phyloP scores from a whole-genome alignment of 2,888 invertebrate genomes.

The Thysanoteuthis rhombus region DNA sequence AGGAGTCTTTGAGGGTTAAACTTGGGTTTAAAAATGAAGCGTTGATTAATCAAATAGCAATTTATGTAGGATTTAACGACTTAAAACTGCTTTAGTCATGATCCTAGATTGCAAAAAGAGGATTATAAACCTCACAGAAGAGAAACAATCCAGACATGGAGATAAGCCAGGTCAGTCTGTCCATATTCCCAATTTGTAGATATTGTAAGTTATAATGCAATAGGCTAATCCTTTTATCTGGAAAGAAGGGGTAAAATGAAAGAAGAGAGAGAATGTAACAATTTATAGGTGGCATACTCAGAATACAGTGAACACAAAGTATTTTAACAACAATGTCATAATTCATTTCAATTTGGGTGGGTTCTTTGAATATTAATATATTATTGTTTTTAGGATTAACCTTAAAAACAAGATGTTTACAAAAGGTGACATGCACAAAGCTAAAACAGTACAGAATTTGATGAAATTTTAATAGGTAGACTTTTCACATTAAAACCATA shows the following conservation, averaged over 20 bases:
- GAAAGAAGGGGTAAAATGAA: background rate
- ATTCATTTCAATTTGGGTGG: too few species aligned
- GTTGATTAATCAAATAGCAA: background rate
- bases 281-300: too few species aligned
- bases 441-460: too few species aligned
- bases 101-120: background rate
- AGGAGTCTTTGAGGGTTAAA: too few species aligned
- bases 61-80: background rate
- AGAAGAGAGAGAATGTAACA: background rate
- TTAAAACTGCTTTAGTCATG: background rate
- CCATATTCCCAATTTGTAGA: background rate
- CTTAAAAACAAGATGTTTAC: too few species aligned
- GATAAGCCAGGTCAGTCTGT: background rate
- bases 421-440: too few species aligned
- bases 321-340: too few species aligned
- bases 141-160: background rate
- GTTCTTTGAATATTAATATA: too few species aligned
- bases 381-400: too few species aligned
- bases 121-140: background rate
- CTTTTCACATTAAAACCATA: too few species aligned
- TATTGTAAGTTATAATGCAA: background rate
- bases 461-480: too few species aligned
- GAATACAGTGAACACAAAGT: too few species aligned
- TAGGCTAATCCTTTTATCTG: background rate
- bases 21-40: background rate